Base-by-base conservation (phyloP, 1,140 invertebrate genomes). In the Euura saliciscinereae region DNA sequence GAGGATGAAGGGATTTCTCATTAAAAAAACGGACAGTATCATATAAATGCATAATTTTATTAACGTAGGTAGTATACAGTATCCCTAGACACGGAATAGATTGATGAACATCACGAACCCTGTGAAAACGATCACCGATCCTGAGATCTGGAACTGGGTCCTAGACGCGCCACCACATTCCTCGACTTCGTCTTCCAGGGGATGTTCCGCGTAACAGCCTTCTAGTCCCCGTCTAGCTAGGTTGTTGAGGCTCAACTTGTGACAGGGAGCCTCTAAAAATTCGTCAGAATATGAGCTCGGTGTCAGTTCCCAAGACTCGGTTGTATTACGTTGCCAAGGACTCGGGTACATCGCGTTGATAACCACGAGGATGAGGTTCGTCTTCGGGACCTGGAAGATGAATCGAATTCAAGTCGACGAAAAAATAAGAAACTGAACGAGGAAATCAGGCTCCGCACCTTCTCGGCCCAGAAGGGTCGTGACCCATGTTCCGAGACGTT, bases 341-440 rank as follows among this genome's bases (percentile, higher is more conserved):
- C 81, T 86, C 43, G 78, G 45, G 44, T 78, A 79, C 74, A 87
- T 85, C n/a, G 77, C 83, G 73, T 94, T 90, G 2, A 95, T 90
- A 1, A 96, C 93, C 4, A 97, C 89, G 65, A 97, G 85, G 7
- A 97, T 80, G 68, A 97, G 86, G 87, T 97, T 97, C 7, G 93
- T 94, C 75, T 93, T 89, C 1, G 91, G 90, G 66, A 96, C 86
- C 94, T 95, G 80, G 78, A 89, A 80, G 84, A 78, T 2, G 84
- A 84, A 65, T 43, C 4, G 43, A n/a, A 3, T n/a, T n/a, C 1
- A 66, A 66, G 43, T 10, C 28, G 28, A 45, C 43, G 28, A 28
- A 28, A 28, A 28, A 66, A 28, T 28, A 28, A 28, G 28, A n/a
- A 59, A 59, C 51, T 3, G 51, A 3, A n/a, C 13, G 3, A 59